These are phyloP conservation scores for Eueremaeus valkanovi DNA, from an alignment of 2,888 invertebrate genomes.

Conservation along the genomic window DNA sequence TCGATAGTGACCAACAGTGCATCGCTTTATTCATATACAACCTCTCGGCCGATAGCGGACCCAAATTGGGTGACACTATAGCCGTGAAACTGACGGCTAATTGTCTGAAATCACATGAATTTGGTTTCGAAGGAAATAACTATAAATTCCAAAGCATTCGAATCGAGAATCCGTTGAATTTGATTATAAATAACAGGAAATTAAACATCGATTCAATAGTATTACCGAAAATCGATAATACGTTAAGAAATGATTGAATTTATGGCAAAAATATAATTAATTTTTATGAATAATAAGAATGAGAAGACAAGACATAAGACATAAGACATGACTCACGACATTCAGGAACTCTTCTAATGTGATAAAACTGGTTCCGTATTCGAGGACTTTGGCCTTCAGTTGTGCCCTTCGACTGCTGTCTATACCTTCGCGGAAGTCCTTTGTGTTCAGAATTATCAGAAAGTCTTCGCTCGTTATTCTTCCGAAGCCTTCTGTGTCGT, in stretches of 20 bases:
- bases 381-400: slow-evolving; percentile 67
- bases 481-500: slow-evolving; percentile 87
- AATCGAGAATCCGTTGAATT: slow-evolving; percentile 10
- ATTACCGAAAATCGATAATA: background rate
- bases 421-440: slow-evolving; percentile 72
- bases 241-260: slow-evolving; percentile 6
- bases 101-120: background rate
- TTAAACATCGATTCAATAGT: background rate
- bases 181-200: slow-evolving; percentile 5
- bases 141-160: slow-evolving; percentile 15
- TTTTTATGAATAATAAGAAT: no score
- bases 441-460: slow-evolving; percentile 67
- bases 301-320: no score
- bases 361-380: slow-evolving; percentile 68
- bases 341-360: slow-evolving; percentile 91
- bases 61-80: slow-evolving; percentile 77
- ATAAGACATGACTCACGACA: slow-evolving; percentile 71
- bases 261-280: no score
- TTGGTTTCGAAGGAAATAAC: slow-evolving; percentile 8
- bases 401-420: slow-evolving; percentile 62
- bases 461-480: slow-evolving; percentile 85
- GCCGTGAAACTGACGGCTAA: slow-evolving; percentile 80
- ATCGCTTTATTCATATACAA: slow-evolving; percentile 77
- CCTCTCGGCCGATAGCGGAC: slow-evolving; percentile 72
- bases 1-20: slow-evolving; percentile 68